Base-by-base conservation (phyloP, 1,140 invertebrate genomes). In the Goniozus legneri region DNA sequence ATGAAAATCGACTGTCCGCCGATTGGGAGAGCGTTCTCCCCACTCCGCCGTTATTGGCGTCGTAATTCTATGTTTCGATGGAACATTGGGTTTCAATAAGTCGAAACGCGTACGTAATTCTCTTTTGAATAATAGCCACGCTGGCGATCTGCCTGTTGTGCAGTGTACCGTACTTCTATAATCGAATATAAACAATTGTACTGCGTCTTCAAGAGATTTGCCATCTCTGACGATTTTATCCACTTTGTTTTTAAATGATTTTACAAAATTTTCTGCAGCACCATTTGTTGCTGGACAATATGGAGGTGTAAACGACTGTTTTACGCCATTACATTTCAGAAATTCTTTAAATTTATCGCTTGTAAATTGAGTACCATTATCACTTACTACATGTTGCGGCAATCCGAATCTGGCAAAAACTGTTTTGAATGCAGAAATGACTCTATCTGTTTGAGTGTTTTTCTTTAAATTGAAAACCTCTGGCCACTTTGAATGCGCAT, bases 351-450 rank as follows among this genome's bases (percentile, higher is more conserved):
- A 62, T 8, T 54, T 22, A 19, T 35, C 32, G 1, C 52, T 47
- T 21, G 39, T 53, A 39, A 56, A 62, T 27, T 64, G 59, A 2
- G 20, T 13, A 1, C 48, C 63, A 33, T 63, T 64, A 37, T 67
- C 57, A 7, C 38, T 55, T 2, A 60, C 32, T 8, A 61, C 20
- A 6, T 40, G 46, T 20, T 57, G 43, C 7, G 56, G 62, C 1
- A 55, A 33, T 4, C 60, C 55, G 35, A 30, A 15, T 18, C 44
- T 12, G 2, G 44, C 19, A 20, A 39, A 38, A 3, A 39, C 13
- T 15, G 2, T 32, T 18, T 39, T 24, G 22, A 24, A 39, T 19
- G 6, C 15, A 14, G 18, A 14, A 13, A 42, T 41, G 8, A 41
- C 8, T 15, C 8, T 33, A 2, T 21, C 8, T 6, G 37, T 18